Base-by-base conservation (phyloP, 2,113 vertebrate genomes). In the Neolamprologus cancellatus region DNA sequence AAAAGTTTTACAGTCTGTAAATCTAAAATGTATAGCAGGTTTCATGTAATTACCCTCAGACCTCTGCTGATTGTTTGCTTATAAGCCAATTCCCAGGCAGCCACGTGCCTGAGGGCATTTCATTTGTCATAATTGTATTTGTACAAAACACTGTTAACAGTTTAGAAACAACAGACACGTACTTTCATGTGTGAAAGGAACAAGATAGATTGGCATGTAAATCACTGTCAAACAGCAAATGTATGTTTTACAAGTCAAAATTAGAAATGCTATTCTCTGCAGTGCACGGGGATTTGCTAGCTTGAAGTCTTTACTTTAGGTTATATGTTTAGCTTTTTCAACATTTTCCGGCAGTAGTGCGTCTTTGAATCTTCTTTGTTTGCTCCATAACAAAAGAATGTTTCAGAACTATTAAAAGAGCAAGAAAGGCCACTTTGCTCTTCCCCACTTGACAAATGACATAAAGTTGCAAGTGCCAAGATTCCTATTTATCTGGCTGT, bases 401-500 rank as follows among this genome's bases (percentile, higher is more conserved):
- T 80, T 93, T 90, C 64, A 89, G 78, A 86, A 85, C 87, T 88
- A 86, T 88, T 92, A 83, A 90, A 89, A 84, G 53, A 79, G 84
- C 81, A 88, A 93, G 85, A 94, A 93, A 88, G 87, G 71, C 85
- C 82, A 86, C 80, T 78, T 82, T 80, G 66, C 84, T 76, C 15
- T 82, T 93, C 66, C 81, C 44, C 66, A 84, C 81, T 76, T 79
- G 81, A 91, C 90, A 89, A 95, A 92, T 91, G 89, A 92, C 89
- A 95, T 69, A 81, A 95, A 93, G 90, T 83, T 88, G 88, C 91
- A 84, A 57, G 54, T 84, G 80, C 85, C 87, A 92, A 87, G 88
- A 93, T 85, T 93, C 79, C 57, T 74, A 94, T 94, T 91, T 93
- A 93, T 74, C 78, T 90, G 53, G 76, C 87, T 88, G 90, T 94